Percentiles rank a stretch among this genome's conserved stretches.
These are phyloP conservation scores for Pseudonaja textilis DNA, from an alignment of 2,113 vertebrate species.

Conservation along the genomic window DNA sequence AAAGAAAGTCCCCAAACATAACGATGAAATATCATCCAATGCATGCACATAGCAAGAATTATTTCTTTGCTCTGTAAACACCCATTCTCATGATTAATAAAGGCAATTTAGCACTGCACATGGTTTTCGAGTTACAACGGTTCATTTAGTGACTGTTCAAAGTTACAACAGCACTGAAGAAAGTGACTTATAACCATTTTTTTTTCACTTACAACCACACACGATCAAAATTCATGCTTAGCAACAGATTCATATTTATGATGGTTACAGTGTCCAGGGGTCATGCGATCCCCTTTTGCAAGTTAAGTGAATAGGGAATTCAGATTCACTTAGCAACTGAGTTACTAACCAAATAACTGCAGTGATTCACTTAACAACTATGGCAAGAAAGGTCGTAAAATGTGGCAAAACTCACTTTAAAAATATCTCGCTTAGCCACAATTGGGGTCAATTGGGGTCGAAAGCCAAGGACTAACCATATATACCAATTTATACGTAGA, in stretches of 20 bases:
- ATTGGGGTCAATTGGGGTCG: background rate
- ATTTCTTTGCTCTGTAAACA: background rate
- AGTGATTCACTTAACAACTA: background rate
- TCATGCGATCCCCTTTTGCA: no score
- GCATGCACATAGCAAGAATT: background rate
- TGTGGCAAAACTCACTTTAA: background rate
- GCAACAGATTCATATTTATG: background rate
- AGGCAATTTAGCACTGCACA: background rate
- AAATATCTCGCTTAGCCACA: background rate
- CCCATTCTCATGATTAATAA: background rate
- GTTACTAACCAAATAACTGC: background rate
- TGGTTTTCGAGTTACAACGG: background rate
- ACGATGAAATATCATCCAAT: background rate
- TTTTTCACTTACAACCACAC: background rate
- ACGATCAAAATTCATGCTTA: background rate
- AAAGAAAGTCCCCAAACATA: background rate
- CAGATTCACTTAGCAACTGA: background rate
- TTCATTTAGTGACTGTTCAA: background rate
- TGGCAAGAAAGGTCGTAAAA: background rate
- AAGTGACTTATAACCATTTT: background rate
- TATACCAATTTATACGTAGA: conserved; percentile 5
- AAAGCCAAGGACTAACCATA: background rate
- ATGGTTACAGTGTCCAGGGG: background rate
- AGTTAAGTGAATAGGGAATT: background rate
- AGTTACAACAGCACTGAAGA: background rate